Conservation (phyloP, 2,113 vertebrate genomes). For the Mesocricetus auratus region DNA sequence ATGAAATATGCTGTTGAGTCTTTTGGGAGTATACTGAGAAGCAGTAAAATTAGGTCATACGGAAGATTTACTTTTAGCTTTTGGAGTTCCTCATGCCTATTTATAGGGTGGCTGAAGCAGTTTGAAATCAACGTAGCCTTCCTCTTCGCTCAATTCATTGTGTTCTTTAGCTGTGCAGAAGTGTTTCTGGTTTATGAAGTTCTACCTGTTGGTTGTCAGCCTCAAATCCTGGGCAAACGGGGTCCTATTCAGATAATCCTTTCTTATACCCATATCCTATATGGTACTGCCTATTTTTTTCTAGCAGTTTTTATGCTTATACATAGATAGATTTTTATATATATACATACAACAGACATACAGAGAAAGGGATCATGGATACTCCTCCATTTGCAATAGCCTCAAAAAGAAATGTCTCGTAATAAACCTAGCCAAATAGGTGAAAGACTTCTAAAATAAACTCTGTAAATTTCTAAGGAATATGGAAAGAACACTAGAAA, state of each 20-base stretch:
- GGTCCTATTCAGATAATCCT: background rate
- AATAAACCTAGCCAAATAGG: background rate
- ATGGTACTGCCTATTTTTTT: background rate
- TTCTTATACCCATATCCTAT: background rate
- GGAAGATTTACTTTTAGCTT: background rate
- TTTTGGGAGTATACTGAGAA: background rate
- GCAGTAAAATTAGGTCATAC: background rate
- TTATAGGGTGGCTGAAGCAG: background rate
- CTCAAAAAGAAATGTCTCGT: background rate
- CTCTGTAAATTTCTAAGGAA: no score
- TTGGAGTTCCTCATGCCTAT: background rate
- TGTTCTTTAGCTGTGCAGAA: background rate
- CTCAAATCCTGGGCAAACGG: background rate
- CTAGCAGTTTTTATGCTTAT: background rate
- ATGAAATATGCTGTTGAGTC: accelerated
- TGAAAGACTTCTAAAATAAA: background rate
- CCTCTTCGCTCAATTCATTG: background rate
- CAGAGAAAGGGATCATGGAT: background rate
- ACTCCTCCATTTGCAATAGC: background rate
- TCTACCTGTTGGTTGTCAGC: background rate
- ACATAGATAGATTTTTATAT: background rate
- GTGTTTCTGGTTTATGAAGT: background rate
- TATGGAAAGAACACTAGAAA: no score
- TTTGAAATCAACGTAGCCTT: background rate
- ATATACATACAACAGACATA: background rate